Percentiles rank a stretch among this genome's conserved stretches.
phyloP scores from a whole-genome alignment of 2,888 invertebrate genomes.

The Falcaria lacertinaria region DNA sequence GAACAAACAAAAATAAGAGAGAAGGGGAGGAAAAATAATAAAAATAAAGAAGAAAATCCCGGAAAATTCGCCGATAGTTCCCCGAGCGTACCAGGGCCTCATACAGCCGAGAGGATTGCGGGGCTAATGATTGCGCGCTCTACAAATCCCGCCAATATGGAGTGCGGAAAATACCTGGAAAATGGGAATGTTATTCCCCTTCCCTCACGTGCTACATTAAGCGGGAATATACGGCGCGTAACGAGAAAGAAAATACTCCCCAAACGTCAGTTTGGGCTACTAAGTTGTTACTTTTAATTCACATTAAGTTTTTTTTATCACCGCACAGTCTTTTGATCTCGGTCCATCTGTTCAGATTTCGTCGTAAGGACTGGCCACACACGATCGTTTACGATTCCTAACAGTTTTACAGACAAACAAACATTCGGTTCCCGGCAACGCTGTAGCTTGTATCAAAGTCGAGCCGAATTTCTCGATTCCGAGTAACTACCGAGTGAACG shows the following conservation, averaged over 20 bases:
- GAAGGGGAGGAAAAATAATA: conserved; percentile 23
- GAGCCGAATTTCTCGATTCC: conserved; percentile 61
- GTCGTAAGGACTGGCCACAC: conserved; percentile 79
- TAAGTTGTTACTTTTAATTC: conserved; percentile 70
- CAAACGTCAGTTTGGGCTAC: conserved; percentile 43
- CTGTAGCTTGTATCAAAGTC: conserved; percentile 68
- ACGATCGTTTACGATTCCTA: conserved; percentile 74
- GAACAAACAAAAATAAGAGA: conserved; percentile 30
- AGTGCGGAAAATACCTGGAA: conserved; percentile 74
- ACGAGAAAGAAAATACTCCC: conserved; percentile 33
- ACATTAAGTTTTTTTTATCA: conserved; percentile 74
- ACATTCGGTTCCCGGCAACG: conserved; percentile 71
- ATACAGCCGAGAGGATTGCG: conserved; percentile 56
- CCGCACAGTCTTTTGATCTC: conserved; percentile 69
- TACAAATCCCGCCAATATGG: conserved; percentile 74
- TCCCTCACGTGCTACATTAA: conserved; percentile 21
- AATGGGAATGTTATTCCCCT: conserved; percentile 60
- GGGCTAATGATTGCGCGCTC: conserved; percentile 67
- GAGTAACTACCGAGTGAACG: conserved; percentile 40
- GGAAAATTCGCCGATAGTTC: conserved; percentile 64
- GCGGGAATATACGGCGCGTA: conserved; percentile 34
- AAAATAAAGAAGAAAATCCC: conserved; percentile 51
- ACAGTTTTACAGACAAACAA: conserved; percentile 78
- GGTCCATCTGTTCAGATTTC: conserved; percentile 74
- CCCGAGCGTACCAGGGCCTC: conserved; percentile 47